These are phyloP conservation scores for Scleropages formosus DNA, from an alignment of 2,797 vertebrate genomes.

Conservation along the genomic window DNA sequence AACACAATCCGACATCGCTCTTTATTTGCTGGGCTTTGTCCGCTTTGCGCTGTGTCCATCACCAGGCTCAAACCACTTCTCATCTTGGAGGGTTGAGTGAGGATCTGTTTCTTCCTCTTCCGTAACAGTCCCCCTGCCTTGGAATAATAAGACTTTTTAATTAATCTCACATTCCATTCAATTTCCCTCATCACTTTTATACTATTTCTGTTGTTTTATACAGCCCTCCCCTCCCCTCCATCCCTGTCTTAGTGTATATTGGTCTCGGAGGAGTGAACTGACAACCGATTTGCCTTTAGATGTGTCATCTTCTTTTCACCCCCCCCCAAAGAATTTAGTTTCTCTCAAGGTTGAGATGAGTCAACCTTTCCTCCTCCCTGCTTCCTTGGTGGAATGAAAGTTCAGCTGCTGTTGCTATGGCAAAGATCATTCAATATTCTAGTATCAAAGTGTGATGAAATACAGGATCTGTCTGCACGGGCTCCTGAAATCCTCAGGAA, in stretches of 20 bases:
- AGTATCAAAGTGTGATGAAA: neutral
- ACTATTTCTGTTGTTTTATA: conserved; percentile 7
- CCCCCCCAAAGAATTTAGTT: conserved; percentile 30
- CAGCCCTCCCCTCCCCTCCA: neutral
- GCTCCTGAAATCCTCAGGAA: neutral
- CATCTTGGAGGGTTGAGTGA: conserved; percentile 23
- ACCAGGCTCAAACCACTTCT: neutral
- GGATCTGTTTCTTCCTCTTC: neutral
- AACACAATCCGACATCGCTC: neutral
- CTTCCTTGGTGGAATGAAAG: conserved; percentile 18
- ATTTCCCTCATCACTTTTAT: conserved; percentile 17
- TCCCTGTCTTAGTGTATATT: conserved; percentile 7
- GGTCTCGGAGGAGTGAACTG: conserved; percentile 29
- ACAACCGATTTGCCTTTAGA: conserved; percentile 32
- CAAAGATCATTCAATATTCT: neutral
- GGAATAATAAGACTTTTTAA: conserved; percentile 35
- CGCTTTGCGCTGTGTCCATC: conserved; percentile 7
- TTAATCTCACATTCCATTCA: conserved; percentile 16
- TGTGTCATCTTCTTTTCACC: conserved; percentile 21
- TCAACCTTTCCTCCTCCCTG: conserved; percentile 16
- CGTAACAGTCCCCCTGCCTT: conserved; percentile 4
- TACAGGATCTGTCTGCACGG: neutral
- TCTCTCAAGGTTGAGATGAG: conserved; percentile 32
- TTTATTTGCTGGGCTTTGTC: conserved; percentile 11
- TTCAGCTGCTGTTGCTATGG: conserved; percentile 22